Evolutionary conservation across 2,797 vertebrate species (phyloP).

Genomic region (Crenuchus spilurus): DNA sequence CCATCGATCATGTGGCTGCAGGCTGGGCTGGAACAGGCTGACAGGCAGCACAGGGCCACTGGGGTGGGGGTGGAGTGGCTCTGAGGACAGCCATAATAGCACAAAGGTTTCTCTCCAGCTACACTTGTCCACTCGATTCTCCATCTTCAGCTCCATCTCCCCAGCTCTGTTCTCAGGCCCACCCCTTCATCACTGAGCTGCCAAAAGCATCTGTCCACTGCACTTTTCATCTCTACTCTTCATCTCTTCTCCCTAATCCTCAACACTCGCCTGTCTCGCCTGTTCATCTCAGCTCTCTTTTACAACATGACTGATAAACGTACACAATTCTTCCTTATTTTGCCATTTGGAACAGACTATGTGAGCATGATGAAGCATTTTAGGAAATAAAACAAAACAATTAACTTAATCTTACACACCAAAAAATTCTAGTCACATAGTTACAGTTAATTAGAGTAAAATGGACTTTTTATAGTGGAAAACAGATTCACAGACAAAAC

Average conservation of each 20-base stretch:
- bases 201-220: neutral
- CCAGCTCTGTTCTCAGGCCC: neutral
- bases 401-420: too few relatives aligned
- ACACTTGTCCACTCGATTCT: slow-evolving; percentile 20
- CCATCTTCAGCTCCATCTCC: slow-evolving; percentile 7
- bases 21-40: slow-evolving; percentile 31
- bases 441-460: too few relatives aligned
- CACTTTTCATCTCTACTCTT: neutral
- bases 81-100: slow-evolving; percentile 16
- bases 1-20: slow-evolving; percentile 65
- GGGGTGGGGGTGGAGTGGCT: neutral
- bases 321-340: neutral
- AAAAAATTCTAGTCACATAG: too few relatives aligned
- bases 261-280: neutral
- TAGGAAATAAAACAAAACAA: too few relatives aligned
- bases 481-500: too few relatives aligned
- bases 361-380: too few relatives aligned
- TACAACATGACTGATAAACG: neutral
- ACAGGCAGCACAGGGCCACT: slow-evolving; percentile 20
- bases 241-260: neutral
- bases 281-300: neutral
- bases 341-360: neutral
- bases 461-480: too few relatives aligned
- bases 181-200: slow-evolving; percentile 10
- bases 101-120: slow-evolving; percentile 3